phyloP scores from a whole-genome alignment of 92 coral and sea anemone species.

The Palythoa grandis region DNA sequence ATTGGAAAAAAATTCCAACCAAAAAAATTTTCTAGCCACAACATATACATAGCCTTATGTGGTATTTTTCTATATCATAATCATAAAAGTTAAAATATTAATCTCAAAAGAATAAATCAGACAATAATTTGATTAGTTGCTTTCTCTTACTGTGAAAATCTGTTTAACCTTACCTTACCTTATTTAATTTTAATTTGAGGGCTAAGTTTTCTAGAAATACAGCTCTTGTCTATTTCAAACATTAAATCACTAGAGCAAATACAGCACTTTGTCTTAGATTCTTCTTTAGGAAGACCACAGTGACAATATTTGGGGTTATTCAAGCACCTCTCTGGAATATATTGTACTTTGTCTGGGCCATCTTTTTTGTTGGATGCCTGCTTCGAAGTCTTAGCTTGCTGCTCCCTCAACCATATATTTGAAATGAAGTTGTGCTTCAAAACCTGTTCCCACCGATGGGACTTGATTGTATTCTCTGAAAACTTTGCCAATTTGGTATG shows the following conservation, averaged over 20 bases:
- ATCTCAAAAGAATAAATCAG: neutral
- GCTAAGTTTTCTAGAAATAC: neutral
- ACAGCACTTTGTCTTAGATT: conserved; percentile 7
- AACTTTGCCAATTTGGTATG: conserved; percentile 47
- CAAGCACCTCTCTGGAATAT: conserved; percentile 6
- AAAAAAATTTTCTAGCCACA: too few species aligned
- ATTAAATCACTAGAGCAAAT: conserved; percentile 3
- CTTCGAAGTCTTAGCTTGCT: conserved; percentile 27
- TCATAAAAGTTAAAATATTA: conserved; percentile 9
- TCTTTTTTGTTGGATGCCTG: conserved; percentile 6
- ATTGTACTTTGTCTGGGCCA: conserved; percentile 1
- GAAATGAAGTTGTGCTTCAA: conserved; percentile 54
- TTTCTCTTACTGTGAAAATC: neutral
- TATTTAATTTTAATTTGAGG: conserved; percentile 7
- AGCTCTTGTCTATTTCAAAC: conserved; percentile 7
- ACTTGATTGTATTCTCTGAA: conserved; percentile 49
- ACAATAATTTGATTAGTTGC: neutral
- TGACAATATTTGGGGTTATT: conserved; percentile 10
- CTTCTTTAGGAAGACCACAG: conserved; percentile 10
- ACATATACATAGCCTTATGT: conserved; percentile 5
- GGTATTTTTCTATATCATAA: neutral
- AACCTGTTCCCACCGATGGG: conserved; percentile 50
- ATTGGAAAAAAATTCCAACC: too few species aligned
- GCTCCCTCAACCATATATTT: conserved; percentile 51
- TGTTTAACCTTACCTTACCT: neutral